phyloP scores from a whole-genome alignment of 2,113 vertebrate species.

The Saccopteryx leptura region DNA sequence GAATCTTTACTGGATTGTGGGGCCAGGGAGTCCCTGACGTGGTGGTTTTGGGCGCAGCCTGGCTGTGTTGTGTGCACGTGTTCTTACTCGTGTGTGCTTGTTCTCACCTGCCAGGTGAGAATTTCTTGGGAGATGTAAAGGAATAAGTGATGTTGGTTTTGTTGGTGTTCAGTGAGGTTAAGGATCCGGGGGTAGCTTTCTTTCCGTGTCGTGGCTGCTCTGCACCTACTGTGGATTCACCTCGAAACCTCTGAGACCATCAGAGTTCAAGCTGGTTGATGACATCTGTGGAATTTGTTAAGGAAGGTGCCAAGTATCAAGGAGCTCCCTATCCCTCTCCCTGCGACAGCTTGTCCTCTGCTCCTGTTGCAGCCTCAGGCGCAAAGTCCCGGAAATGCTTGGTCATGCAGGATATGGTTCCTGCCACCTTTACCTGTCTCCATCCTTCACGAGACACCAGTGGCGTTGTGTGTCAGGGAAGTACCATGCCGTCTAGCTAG shows the following conservation, averaged over 20 bases:
- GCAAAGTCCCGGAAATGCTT: fast-evolving
- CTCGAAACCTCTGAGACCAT: not conserved
- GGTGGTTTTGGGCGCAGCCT: not conserved
- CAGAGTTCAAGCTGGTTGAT: not conserved
- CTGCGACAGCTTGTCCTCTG: not conserved
- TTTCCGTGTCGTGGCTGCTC: fast-evolving
- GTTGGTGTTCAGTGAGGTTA: not conserved
- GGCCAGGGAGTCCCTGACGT: not conserved
- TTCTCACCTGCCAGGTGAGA: not conserved
- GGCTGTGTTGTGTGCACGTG: fast-evolving
- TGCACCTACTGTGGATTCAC: fast-evolving
- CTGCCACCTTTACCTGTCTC: fast-evolving
- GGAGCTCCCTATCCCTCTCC: not conserved
- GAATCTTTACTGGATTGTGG: not conserved
- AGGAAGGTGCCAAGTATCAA: fast-evolving
- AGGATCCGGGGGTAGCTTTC: not conserved
- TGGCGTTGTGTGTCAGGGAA: not conserved
- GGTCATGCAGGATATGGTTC: fast-evolving
- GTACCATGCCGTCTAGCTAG: not conserved
- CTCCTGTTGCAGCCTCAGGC: not conserved
- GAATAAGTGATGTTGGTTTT: not conserved
- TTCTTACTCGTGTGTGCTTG: not conserved
- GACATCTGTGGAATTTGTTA: not conserved
- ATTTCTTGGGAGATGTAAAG: not conserved
- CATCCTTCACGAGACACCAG: not conserved